phyloP scores from a whole-genome alignment of 1,140 invertebrate species.

The Chionoecetes opilio region DNA sequence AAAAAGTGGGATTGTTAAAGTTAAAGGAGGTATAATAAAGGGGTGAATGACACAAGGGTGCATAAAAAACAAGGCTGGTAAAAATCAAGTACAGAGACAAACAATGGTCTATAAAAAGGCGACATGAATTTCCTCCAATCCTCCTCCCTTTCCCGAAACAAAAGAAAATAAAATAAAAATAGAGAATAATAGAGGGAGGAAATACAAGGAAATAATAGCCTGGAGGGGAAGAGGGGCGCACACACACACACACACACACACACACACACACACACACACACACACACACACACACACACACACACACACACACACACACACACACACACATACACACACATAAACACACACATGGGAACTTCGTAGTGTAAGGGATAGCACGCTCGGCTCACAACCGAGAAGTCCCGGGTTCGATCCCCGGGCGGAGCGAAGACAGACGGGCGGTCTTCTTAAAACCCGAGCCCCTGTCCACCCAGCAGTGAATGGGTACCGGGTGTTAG shows the following conservation, averaged over 20 bases:
- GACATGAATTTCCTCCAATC: background rate
- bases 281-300: constrained; percentile 46
- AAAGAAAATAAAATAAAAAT: background rate
- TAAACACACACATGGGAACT: too few species aligned
- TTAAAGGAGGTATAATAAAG: background rate
- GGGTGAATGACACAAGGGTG: background rate
- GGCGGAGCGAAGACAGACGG: too few species aligned
- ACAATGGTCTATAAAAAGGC: background rate
- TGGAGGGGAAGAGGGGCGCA: background rate
- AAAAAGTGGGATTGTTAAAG: background rate
- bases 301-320: constrained; percentile 35
- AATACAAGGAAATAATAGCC: background rate
- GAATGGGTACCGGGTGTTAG: too few species aligned
- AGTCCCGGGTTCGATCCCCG: too few species aligned
- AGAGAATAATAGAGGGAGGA: background rate
- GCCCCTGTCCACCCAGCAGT: too few species aligned
- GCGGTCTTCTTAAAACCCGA: too few species aligned
- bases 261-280: constrained; percentile 41
- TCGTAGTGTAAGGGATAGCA: too few species aligned
- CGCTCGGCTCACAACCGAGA: too few species aligned
- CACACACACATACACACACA: too few species aligned
- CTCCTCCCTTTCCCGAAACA: too few species aligned
- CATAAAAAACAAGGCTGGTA: too few species aligned
- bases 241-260: background rate
- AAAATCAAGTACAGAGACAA: background rate